phyloP scores from a whole-genome alignment of 2,113 vertebrate genomes.

The Ammospiza caudacuta region DNA sequence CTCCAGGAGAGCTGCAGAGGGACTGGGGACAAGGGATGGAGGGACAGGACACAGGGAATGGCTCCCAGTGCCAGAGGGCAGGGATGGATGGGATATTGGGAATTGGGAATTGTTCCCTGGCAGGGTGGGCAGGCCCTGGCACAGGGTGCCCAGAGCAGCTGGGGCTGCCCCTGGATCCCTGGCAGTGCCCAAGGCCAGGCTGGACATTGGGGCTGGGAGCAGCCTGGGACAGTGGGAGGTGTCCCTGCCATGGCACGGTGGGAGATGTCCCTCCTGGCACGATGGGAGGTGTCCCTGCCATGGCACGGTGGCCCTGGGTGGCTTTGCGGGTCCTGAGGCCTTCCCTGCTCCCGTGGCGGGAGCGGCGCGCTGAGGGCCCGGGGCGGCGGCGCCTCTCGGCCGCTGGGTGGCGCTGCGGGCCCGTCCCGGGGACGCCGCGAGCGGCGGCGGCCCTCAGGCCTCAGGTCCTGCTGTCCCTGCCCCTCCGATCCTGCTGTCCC shows the following conservation, averaged over 20 bases:
- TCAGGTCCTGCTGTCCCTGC: too few relatives aligned
- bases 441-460: neutral
- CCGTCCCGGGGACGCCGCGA: neutral
- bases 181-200: neutral
- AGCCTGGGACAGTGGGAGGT: neutral
- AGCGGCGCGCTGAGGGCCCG: neutral
- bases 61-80: neutral
- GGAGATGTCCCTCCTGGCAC: neutral
- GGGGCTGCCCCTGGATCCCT: neutral
- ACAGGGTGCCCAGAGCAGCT: neutral
- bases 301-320: neutral
- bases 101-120: neutral
- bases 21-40: neutral
- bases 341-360: too few relatives aligned
- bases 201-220: neutral
- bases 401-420: neutral
- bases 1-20: neutral
- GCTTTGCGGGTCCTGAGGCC: neutral
- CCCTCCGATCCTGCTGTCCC: too few relatives aligned
- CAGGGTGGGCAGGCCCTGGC: neutral
- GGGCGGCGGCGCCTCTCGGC: rapidly evolving
- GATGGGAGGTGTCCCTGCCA: neutral
- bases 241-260: neutral
- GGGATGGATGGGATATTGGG: neutral
- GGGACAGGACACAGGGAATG: neutral